These are phyloP conservation scores for Paralichthys olivaceus DNA, from an alignment of 2,113 vertebrate species.

Conservation along the genomic window DNA sequence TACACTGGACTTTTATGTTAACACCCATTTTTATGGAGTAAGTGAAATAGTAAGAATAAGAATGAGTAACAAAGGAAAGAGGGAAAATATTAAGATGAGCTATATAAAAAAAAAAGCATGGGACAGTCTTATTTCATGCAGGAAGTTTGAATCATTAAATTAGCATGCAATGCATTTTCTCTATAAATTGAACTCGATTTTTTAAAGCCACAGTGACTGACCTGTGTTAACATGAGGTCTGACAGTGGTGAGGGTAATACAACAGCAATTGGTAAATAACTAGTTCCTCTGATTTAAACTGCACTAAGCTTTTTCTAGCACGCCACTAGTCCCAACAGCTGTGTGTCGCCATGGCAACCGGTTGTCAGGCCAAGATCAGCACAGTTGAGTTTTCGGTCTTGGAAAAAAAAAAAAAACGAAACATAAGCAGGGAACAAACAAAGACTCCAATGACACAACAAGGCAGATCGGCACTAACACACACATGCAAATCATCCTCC, in stretches of 20 bases:
- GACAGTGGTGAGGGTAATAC: neutral
- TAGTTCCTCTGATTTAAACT: conserved; percentile 53
- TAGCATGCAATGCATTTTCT: neutral
- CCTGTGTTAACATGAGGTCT: no score
- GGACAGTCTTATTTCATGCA: neutral
- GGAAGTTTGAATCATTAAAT: neutral
- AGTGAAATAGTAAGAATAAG: neutral
- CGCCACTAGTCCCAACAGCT: conserved; percentile 32
- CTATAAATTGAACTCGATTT: neutral
- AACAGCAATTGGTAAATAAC: conserved; percentile 4
- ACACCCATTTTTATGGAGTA: neutral
- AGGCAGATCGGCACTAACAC: conserved; percentile 17
- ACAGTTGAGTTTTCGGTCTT: conserved; percentile 46
- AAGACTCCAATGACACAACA: conserved; percentile 38
- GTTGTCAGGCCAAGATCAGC: conserved; percentile 56
- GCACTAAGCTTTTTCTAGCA: conserved; percentile 39
- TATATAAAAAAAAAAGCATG: neutral
- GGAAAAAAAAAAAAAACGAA: conserved; percentile 17
- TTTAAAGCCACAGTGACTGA: neutral
- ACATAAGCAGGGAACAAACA: conserved; percentile 47
- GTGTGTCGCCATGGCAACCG: conserved; percentile 75
- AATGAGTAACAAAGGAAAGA: neutral
- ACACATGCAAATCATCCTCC: conserved; percentile 47
- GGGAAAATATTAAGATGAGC: neutral
- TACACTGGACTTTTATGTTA: neutral